Evolutionary conservation across 2,113 vertebrate species (phyloP).

Genomic region (Rhinogobius similis): DNA sequence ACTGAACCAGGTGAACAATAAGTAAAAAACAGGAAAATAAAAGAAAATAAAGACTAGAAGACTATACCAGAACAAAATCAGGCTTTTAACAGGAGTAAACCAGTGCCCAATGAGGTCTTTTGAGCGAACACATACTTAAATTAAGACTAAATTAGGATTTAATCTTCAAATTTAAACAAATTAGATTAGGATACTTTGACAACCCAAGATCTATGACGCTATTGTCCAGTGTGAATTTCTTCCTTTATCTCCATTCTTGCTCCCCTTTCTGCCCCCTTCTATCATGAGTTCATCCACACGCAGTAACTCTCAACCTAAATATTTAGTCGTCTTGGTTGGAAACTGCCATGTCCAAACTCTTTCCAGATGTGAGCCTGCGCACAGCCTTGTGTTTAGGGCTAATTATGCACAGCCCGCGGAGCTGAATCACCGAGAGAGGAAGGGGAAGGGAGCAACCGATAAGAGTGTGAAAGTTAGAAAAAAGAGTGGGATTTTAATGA

Average conservation of each 20-base stretch:
- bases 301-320: slow-evolving; percentile 86
- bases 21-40: background rate
- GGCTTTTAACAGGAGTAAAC: background rate
- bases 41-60: too few relatives aligned
- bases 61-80: background rate
- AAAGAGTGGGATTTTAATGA: slow-evolving; percentile 29
- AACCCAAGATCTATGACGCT: slow-evolving; percentile 21
- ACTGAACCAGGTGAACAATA: background rate
- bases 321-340: slow-evolving; percentile 85
- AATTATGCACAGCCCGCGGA: slow-evolving; percentile 80
- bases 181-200: background rate
- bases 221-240: slow-evolving; percentile 30
- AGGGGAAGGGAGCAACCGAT: slow-evolving; percentile 50
- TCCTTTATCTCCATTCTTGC: slow-evolving; percentile 55
- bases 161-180: background rate
- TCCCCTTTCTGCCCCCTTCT: slow-evolving; percentile 56
- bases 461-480: slow-evolving; percentile 43
- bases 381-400: slow-evolving; percentile 78
- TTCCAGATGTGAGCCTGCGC: slow-evolving; percentile 83
- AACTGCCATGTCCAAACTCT: slow-evolving; percentile 84
- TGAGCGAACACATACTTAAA: background rate
- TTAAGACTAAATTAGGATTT: background rate
- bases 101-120: background rate
- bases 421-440: slow-evolving; percentile 61
- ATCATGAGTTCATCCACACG: slow-evolving; percentile 81